phyloP scores from a whole-genome alignment of 92 coral and sea anemone species.

The Epizoanthus scotinus region DNA sequence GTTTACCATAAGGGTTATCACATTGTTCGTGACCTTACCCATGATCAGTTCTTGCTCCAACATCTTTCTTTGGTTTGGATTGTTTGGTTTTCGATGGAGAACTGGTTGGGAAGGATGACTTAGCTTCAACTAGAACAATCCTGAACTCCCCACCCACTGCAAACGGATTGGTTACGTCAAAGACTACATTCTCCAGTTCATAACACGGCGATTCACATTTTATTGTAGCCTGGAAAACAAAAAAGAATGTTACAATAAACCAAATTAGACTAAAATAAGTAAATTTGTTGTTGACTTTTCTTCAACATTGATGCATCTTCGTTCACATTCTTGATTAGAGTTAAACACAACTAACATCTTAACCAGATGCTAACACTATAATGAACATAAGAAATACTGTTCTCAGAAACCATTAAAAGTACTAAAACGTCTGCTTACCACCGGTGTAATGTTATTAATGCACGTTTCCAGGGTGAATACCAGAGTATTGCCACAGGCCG shows the following conservation, averaged over 20 bases:
- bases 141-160: slow-evolving; percentile 84
- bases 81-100: slow-evolving; percentile 67
- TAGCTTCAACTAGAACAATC: slow-evolving; percentile 96
- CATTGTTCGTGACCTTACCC: slow-evolving; percentile 61
- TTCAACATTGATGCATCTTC: too few species aligned
- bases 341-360: too few species aligned
- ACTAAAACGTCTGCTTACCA: slow-evolving; percentile 60
- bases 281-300: too few species aligned
- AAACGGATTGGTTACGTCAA: slow-evolving; percentile 94
- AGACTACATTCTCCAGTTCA: slow-evolving; percentile 83
- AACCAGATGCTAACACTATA: too few species aligned
- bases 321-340: too few species aligned
- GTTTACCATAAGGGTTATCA: not conserved
- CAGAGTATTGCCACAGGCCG: slow-evolving; percentile 91
- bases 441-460: slow-evolving; percentile 88
- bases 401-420: too few species aligned
- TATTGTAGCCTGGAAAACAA: slow-evolving; percentile 82
- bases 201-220: slow-evolving; percentile 97
- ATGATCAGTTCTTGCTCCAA: slow-evolving; percentile 90
- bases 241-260: not conserved
- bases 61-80: slow-evolving; percentile 63
- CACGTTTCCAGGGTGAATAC: slow-evolving; percentile 94
- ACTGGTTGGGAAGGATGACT: slow-evolving; percentile 70
- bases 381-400: too few species aligned
- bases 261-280: not conserved